phyloP scores from a whole-genome alignment of 2,888 invertebrate genomes.

The Pilophorus perplexus region DNA sequence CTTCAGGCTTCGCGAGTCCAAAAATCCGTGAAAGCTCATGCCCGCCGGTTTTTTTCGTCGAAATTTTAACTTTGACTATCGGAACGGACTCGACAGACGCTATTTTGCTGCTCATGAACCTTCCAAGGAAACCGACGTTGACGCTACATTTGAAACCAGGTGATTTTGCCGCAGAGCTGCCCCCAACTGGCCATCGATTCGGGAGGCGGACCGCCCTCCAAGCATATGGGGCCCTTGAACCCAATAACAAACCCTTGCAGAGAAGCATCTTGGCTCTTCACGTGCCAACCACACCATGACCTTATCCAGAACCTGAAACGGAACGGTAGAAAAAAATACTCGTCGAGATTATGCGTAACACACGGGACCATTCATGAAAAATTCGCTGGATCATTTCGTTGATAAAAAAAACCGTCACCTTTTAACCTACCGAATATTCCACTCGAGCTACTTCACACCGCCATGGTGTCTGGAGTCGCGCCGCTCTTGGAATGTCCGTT shows the following conservation, averaged over 20 bases:
- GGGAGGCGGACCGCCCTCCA: constrained; percentile 1
- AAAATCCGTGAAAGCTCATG: constrained; percentile 48
- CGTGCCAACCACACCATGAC: constrained; percentile 5
- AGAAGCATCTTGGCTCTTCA: constrained; percentile 8
- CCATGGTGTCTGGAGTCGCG: too few relatives aligned
- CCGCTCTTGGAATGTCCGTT: too few relatives aligned
- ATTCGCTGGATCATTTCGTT: too few relatives aligned
- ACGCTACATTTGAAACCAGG: not conserved
- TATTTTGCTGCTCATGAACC: constrained; percentile 20
- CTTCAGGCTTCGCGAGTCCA: constrained; percentile 48
- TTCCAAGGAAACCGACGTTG: not conserved
- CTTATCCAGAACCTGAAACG: too few relatives aligned
- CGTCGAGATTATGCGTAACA: too few relatives aligned
- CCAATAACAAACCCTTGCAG: constrained; percentile 28
- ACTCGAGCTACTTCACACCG: too few relatives aligned
- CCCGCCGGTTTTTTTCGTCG: constrained; percentile 17
- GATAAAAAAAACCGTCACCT: too few relatives aligned
- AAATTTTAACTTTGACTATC: not conserved
- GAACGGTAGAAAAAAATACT: too few relatives aligned
- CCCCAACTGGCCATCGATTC: constrained; percentile 18
- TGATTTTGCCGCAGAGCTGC: not conserved
- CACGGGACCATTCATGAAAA: too few relatives aligned
- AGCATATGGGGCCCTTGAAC: not conserved
- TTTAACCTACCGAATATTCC: too few relatives aligned
- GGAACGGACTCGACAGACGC: constrained; percentile 5